A percentile compares a stretch with the other conserved stretches of the same genome.
These are phyloP conservation scores for Zalophus californianus DNA, from an alignment of 2,797 vertebrate species.

Conservation along the genomic window DNA sequence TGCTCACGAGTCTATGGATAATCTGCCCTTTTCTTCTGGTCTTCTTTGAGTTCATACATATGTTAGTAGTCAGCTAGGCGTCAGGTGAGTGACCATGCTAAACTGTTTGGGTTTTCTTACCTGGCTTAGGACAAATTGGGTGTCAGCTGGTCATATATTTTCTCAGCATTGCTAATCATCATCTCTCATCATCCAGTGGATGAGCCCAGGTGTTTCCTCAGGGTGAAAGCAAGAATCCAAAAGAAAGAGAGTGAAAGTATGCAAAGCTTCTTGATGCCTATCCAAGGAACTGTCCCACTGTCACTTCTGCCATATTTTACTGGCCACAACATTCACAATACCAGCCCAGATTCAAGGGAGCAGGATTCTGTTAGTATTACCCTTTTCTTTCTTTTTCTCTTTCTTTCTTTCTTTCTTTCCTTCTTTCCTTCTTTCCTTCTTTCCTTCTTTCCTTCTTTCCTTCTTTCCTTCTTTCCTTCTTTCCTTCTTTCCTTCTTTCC, in stretches of 20 bases:
- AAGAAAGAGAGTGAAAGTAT: neutral
- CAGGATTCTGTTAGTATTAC: neutral
- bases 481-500: no score
- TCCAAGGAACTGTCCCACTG: neutral
- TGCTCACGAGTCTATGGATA: neutral
- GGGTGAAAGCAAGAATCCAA: neutral
- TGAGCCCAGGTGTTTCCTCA: neutral
- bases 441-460: no score
- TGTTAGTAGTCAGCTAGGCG: neutral
- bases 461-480: no score
- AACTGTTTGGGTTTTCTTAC: neutral
- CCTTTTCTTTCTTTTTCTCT: neutral
- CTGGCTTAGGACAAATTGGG: neutral
- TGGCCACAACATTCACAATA: neutral
- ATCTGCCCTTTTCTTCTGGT: neutral
- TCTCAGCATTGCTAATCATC: neutral
- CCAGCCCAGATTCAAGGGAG: neutral
- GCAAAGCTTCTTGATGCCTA: neutral
- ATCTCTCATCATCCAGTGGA: neutral
- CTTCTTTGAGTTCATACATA: neutral
- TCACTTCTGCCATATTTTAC: neutral
- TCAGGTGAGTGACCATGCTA: neutral
- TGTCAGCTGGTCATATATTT: neutral
- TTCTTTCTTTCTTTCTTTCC: no score
- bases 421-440: no score